phyloP scores from a whole-genome alignment of 2,888 invertebrate genomes.

The Azorinus chamasolen region DNA sequence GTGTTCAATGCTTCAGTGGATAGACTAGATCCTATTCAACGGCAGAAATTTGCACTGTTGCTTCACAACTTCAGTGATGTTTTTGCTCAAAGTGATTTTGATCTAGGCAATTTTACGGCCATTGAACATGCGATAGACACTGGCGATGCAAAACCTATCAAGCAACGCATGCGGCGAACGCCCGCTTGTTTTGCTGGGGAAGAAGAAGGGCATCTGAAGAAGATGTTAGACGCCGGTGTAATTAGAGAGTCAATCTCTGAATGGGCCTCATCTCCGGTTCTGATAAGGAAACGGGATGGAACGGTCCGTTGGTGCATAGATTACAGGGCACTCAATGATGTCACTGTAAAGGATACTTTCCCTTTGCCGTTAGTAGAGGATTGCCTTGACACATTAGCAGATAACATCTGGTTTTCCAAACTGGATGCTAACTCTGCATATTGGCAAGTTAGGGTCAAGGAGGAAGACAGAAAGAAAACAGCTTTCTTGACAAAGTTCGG shows the following conservation, averaged over 20 bases:
- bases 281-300: slow-evolving; percentile 11
- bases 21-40: not conserved
- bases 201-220: slow-evolving; percentile 46
- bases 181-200: slow-evolving; percentile 47
- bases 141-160: slow-evolving; percentile 30
- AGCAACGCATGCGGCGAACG: slow-evolving; percentile 46
- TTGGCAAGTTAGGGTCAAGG: slow-evolving; percentile 42
- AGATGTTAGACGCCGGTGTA: slow-evolving; percentile 34
- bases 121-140: slow-evolving; percentile 61
- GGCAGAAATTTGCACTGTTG: not conserved
- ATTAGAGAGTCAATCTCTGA: slow-evolving; percentile 45
- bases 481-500: too few relatives aligned
- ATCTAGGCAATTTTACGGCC: slow-evolving; percentile 42
- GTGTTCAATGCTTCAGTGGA: not conserved
- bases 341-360: slow-evolving; percentile 39
- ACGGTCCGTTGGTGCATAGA: slow-evolving; percentile 40
- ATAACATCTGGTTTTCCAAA: slow-evolving; percentile 41
- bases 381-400: slow-evolving; percentile 43
- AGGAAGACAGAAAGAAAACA: slow-evolving; percentile 52
- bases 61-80: slow-evolving; percentile 30
- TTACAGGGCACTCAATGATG: slow-evolving; percentile 28
- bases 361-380: slow-evolving; percentile 37
- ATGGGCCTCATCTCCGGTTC: slow-evolving; percentile 37
- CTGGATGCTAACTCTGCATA: slow-evolving; percentile 52
- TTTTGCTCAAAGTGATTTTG: slow-evolving; percentile 47